Conservation (phyloP, 2,888 invertebrate genomes). For the Ectemnius continuus region DNA sequence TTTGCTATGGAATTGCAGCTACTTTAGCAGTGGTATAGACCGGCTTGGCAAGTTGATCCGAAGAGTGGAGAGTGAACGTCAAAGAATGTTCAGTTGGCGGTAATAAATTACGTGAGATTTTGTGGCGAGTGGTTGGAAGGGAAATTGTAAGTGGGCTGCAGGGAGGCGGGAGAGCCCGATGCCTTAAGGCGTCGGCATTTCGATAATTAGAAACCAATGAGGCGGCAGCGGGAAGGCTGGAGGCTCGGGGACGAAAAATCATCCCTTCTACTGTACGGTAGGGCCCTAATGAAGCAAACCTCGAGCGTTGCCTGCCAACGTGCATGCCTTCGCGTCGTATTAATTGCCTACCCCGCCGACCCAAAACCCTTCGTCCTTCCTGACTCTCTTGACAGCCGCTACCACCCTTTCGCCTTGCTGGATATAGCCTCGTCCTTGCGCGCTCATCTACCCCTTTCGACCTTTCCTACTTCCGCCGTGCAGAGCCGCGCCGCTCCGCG, state of each 20-base stretch:
- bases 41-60: too few relatives aligned
- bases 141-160: constrained; percentile 35
- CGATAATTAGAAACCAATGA: constrained; percentile 72
- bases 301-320: constrained; percentile 67
- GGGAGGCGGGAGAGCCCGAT: constrained; percentile 46
- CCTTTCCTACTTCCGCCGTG: constrained; percentile 26
- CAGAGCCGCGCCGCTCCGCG: too few relatives aligned
- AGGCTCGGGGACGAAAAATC: constrained; percentile 64
- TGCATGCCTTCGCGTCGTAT: constrained; percentile 73
- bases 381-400: constrained; percentile 20
- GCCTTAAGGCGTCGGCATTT: constrained; percentile 66
- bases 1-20: too few relatives aligned
- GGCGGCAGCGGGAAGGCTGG: constrained; percentile 65
- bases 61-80: not conserved
- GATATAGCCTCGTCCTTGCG: constrained; percentile 28
- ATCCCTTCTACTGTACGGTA: constrained; percentile 63
- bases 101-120: constrained; percentile 52
- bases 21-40: too few relatives aligned
- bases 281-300: constrained; percentile 72
- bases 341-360: constrained; percentile 68
- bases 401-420: constrained; percentile 19
- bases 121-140: constrained; percentile 23
- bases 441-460: constrained; percentile 37
- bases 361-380: constrained; percentile 22
- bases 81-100: constrained; percentile 39